Evolutionary conservation across 1,140 invertebrate species (phyloP), one percentile per base, ranked within the genome.

Genomic region (Lethrus apterus): DNA sequence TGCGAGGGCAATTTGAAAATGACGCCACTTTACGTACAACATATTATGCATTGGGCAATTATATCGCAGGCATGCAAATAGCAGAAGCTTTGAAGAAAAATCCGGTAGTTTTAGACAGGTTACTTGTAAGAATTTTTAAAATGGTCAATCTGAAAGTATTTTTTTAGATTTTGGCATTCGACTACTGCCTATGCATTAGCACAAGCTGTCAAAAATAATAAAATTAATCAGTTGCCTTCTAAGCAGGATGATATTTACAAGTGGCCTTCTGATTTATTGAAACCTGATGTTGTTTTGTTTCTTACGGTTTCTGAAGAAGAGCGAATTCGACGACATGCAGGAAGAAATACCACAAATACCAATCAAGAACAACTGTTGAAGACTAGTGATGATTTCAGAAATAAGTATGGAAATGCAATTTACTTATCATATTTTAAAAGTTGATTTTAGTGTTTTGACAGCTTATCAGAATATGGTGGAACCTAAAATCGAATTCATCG

Each of bases 231-330:
- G 17, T 31, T 64, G 14, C 58, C 57, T 3, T 32, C 55, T 24
- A 43, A 55, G 34, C 48, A 45, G 9, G 44, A 56, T 35, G 26
- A 36, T 15, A 50, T 65, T 29, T 66, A 65, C 43, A 20, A 46
- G 2, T 70, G 68, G 68, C 68, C 68, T 1, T 40, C 33, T 2
- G 68, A 70, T 54, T 50, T 70, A 9, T 50, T 69, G 8, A 57
- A 63, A 54, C 68, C 68, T 5, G 57, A 58, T 38, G 46, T 49
- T 35, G 53, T 57, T 4, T 36, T 62, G 14, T 52, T 59, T 19
- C 34, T 62, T 2, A 19, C 48, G 34, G 56, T 58, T 9, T 48
- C 14, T 50, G 59, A 62, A 50, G 20, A 52, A 5, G 48, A 46
- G 10, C 50, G 58, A 34, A 9, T 50, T 14, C 35, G 51, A 44